These are phyloP conservation scores for Colius striatus DNA, from an alignment of 2,113 vertebrate genomes.

Conservation along the genomic window DNA sequence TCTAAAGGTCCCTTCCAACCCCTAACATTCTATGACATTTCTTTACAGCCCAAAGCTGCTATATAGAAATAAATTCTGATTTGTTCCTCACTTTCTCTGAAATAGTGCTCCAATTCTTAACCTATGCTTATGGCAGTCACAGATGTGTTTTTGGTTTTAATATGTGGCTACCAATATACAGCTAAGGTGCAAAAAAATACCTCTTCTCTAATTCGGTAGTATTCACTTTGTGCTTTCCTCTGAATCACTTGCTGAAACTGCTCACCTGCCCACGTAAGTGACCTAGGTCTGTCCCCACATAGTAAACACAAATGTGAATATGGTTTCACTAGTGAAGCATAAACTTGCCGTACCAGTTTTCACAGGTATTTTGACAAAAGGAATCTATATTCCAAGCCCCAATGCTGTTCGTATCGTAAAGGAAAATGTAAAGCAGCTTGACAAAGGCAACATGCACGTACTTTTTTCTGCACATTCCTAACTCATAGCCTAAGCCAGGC, in stretches of 20 bases:
- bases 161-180: not conserved
- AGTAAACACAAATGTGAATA: not conserved
- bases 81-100: not conserved
- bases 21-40: not conserved
- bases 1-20: too few relatives aligned
- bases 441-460: accelerated
- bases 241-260: not conserved
- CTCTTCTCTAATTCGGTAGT: not conserved
- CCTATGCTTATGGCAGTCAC: not conserved
- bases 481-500: not conserved
- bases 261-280: not conserved
- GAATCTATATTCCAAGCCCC: not conserved
- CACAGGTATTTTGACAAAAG: not conserved
- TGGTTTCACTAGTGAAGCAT: not conserved
- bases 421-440: not conserved
- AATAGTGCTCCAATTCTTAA: not conserved
- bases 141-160: not conserved
- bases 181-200: not conserved
- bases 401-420: accelerated
- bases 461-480: not conserved
- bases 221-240: not conserved
- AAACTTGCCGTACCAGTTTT: not conserved
- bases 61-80: not conserved
- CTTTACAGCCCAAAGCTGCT: not conserved
- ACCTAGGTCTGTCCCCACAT: not conserved